These are phyloP conservation scores for Osedax frankpressi DNA, from an alignment of 2,888 invertebrate species.

Conservation along the genomic window DNA sequence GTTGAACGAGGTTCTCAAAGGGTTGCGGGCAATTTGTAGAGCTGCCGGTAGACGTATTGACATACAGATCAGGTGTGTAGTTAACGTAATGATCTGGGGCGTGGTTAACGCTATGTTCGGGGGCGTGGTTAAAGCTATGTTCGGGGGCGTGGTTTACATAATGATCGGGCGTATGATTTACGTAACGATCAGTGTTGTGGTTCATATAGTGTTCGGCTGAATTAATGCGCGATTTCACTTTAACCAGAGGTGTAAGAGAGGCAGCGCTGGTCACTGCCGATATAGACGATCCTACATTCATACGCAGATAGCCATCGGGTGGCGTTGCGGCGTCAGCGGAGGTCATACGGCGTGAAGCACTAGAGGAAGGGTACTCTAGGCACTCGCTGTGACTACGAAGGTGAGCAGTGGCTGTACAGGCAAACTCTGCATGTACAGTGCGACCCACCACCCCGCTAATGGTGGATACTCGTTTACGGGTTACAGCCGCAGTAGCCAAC, in stretches of 20 bases:
- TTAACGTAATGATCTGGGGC: neutral
- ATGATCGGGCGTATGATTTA: no score
- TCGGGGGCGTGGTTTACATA: no score
- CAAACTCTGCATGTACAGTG: neutral
- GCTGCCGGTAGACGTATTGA: no score
- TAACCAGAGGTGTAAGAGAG: neutral
- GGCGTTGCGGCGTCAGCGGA: neutral
- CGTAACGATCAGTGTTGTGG: no score
- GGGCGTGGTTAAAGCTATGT: no score
- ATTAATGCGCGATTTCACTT: neutral
- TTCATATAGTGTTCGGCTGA: no score
- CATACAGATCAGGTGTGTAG: neutral
- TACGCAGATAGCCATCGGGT: neutral
- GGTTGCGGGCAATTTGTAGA: constrained; percentile 13
- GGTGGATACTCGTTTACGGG: neutral
- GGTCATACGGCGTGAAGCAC: no score
- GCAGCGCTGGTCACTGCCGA: neutral
- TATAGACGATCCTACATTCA: neutral
- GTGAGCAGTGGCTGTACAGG: neutral
- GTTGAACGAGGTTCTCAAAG: constrained; percentile 24
- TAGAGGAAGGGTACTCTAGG: no score
- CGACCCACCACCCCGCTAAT: neutral
- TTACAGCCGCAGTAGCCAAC: neutral
- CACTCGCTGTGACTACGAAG: neutral
- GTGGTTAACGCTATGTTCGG: neutral